A percentile compares a stretch with the other conserved stretches of the same genome.
Evolutionary conservation across 1,140 invertebrate species (phyloP).

Genomic region (Panulirus ornatus): DNA sequence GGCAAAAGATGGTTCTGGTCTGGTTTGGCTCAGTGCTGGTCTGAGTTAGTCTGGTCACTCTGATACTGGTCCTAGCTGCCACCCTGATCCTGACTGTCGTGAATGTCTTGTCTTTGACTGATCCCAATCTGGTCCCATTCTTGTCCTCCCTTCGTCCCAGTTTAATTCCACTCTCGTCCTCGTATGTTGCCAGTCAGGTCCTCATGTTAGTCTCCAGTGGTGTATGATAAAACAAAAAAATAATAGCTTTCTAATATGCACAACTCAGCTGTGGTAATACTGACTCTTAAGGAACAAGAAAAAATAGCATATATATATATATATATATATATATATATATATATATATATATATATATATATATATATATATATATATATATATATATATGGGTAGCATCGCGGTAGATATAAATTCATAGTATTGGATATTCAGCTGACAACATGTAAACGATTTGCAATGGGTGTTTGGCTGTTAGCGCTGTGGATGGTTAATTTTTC

Average conservation of each 20-base stretch:
- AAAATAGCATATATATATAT: slow-evolving; percentile 1
- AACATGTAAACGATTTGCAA: too few species aligned
- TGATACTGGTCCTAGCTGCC: background rate
- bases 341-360: slow-evolving; percentile 45
- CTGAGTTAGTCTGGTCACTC: background rate
- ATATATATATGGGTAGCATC: background rate
- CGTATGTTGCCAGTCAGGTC: background rate
- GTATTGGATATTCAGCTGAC: too few species aligned
- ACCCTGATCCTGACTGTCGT: too few species aligned
- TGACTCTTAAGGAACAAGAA: too few species aligned
- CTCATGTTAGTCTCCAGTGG: background rate
- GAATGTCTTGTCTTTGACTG: too few species aligned
- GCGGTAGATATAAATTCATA: background rate
- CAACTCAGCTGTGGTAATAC: too few species aligned
- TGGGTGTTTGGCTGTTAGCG: too few species aligned
- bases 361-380: slow-evolving; percentile 45
- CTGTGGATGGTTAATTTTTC: too few species aligned
- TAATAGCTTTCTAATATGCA: too few species aligned
- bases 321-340: slow-evolving; percentile 22
- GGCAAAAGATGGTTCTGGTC: too few species aligned
- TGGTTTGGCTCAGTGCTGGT: background rate
- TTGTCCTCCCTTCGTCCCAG: background rate
- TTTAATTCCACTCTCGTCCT: background rate
- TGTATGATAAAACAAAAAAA: too few species aligned
- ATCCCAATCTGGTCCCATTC: background rate